Percentiles rank a stretch among this genome's conserved stretches.
phyloP scores from a whole-genome alignment of 2,113 vertebrate genomes.

The Phainopepla nitens region DNA sequence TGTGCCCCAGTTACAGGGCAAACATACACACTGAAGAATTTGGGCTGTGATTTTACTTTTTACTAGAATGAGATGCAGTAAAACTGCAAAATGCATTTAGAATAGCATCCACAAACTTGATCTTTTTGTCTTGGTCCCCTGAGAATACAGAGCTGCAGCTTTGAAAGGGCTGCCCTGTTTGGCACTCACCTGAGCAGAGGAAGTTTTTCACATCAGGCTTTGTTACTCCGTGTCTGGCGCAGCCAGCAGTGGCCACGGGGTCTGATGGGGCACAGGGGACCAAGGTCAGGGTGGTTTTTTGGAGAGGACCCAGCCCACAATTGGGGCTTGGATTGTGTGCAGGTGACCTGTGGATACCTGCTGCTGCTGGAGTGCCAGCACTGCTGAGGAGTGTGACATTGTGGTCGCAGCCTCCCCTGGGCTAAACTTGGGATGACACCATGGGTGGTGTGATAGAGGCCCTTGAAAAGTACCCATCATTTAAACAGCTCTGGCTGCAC shows the following conservation, averaged over 20 bases:
- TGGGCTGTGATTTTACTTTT: not conserved
- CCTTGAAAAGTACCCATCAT: not conserved
- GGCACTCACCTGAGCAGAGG: not conserved
- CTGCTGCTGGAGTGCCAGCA: not conserved
- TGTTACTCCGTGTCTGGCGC: fast-evolving
- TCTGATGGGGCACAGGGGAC: not conserved
- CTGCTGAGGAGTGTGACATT: not conserved
- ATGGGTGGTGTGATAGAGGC: not conserved
- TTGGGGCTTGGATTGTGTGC: not conserved
- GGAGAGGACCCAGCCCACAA: fast-evolving
- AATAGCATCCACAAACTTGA: not conserved
- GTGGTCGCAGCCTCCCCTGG: not conserved
- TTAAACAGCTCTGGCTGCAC: fast-evolving
- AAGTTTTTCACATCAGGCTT: not conserved
- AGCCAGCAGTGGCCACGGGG: fast-evolving
- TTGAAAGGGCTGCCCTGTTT: not conserved
- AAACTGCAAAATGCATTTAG: constrained; percentile 12
- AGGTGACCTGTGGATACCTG: not conserved
- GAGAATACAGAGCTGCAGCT: not conserved
- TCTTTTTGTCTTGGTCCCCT: not conserved
- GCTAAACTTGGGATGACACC: not conserved
- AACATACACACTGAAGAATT: not conserved
- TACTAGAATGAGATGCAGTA: not conserved
- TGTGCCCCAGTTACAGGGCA: not conserved
- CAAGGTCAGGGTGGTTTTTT: not conserved